Conservation (phyloP, 1,140 invertebrate genomes). For the Apis cerana region DNA sequence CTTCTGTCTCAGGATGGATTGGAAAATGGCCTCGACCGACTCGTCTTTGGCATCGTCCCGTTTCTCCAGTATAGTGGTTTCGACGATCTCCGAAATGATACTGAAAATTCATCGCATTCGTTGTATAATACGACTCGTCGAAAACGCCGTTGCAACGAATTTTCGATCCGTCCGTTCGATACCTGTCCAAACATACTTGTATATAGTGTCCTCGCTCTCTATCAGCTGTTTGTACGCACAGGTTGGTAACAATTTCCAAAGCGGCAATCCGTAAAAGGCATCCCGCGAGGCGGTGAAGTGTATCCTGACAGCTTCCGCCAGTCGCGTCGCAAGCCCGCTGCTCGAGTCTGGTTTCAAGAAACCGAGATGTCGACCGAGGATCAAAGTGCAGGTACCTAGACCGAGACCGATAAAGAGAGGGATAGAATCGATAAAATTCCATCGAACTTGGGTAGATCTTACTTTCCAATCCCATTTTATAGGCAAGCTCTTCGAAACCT, state of each 20-base stretch:
- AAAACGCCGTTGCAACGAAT: not conserved
- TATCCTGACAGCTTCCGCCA: constrained; percentile 87
- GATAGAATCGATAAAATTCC: no score
- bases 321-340: constrained; percentile 75
- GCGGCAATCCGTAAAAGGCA: constrained; percentile 90
- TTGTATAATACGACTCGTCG: not conserved
- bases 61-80: constrained; percentile 82
- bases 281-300: constrained; percentile 89
- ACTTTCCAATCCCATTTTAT: constrained; percentile 91
- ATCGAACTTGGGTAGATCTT: constrained; percentile 66
- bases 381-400: constrained; percentile 88
- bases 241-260: constrained; percentile 91
- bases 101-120: constrained; percentile 79
- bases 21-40: constrained; percentile 87
- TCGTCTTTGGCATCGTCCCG: constrained; percentile 79
- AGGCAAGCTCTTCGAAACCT: constrained; percentile 88
- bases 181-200: constrained; percentile 80
- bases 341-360: constrained; percentile 86
- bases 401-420: not conserved
- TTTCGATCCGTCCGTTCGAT: not conserved
- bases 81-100: constrained; percentile 90
- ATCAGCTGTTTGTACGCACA: constrained; percentile 87
- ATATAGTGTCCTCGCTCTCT: constrained; percentile 89
- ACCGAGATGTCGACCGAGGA: constrained; percentile 89
- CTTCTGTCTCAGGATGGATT: constrained; percentile 87